These are phyloP conservation scores for Cetonia aurata DNA, from an alignment of 2,888 invertebrate genomes.

Conservation along the genomic window DNA sequence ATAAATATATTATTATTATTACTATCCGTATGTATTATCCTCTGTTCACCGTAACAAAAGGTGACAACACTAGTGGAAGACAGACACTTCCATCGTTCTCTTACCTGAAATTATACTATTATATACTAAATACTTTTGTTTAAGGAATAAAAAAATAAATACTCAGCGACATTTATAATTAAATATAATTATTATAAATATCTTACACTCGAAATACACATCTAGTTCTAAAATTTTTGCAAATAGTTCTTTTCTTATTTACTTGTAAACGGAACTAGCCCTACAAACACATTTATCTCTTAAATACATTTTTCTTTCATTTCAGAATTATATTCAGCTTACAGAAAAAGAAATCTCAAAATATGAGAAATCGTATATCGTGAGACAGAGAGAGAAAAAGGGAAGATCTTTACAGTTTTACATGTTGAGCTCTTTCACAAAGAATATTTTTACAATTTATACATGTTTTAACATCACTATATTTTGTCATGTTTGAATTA, in stretches of 20 bases:
- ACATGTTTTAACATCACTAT: conserved; percentile 51
- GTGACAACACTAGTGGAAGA: too few species aligned
- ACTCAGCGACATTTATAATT: conserved; percentile 64
- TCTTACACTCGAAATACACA: conserved; percentile 67
- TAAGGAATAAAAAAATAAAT: conserved; percentile 42
- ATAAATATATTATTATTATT: too few species aligned
- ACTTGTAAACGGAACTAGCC: conserved; percentile 63
- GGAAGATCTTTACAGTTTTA: conserved; percentile 5
- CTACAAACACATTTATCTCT: conserved; percentile 66
- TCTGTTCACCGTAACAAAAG: too few species aligned
- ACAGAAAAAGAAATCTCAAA: conserved; percentile 43
- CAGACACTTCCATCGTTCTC: too few species aligned
- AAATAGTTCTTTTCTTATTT: conserved; percentile 53
- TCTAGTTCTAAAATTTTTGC: conserved; percentile 64
- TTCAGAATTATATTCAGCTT: conserved; percentile 62
- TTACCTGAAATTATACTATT: too few species aligned
- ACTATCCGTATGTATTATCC: too few species aligned
- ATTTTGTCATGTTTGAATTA: conserved; percentile 42
- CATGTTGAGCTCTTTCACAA: too few species aligned
- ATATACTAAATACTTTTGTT: too few species aligned
- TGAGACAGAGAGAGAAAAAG: conserved; percentile 39
- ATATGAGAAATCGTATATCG: conserved; percentile 41
- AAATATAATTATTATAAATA: conserved; percentile 69
- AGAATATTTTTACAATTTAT: conserved; percentile 58
- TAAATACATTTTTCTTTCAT: conserved; percentile 59